Conservation (phyloP, 1,140 invertebrate genomes). For the Ceratitis capitata region DNA sequence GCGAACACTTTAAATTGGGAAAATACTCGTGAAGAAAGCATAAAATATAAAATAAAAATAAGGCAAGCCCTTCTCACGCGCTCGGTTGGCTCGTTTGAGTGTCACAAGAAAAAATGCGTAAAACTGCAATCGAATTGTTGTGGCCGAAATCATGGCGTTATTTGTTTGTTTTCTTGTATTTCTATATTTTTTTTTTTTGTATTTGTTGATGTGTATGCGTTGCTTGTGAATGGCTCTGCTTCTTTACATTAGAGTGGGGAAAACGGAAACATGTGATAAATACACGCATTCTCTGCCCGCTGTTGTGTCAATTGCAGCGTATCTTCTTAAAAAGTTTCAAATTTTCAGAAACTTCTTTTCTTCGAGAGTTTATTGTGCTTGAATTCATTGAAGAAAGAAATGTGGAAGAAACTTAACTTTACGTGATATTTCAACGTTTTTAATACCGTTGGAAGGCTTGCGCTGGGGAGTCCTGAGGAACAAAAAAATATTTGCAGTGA, state of each 20-base stretch:
- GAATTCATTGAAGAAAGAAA: too few relatives aligned
- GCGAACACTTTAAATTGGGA: neutral
- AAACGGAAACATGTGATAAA: neutral
- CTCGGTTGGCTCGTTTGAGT: neutral
- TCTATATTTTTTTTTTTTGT: too few relatives aligned
- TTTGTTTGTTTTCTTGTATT: too few relatives aligned
- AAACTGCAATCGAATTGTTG: conserved; percentile 4
- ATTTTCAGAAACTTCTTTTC: neutral
- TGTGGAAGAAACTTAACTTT: conserved; percentile 5
- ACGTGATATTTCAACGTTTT: neutral
- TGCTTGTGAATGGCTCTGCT: too few relatives aligned
- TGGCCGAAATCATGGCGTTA: neutral
- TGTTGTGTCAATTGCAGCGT: neutral
- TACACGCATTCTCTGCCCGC: too few relatives aligned
- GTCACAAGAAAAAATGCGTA: conserved; percentile 26
- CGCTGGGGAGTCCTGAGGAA: too few relatives aligned
- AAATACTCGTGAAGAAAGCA: neutral
- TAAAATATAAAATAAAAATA: neutral
- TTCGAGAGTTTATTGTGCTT: neutral
- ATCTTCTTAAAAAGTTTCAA: neutral
- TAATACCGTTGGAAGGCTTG: neutral
- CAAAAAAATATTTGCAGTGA: neutral
- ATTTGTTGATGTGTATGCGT: too few relatives aligned
- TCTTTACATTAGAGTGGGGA: too few relatives aligned
- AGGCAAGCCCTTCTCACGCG: neutral